Percentiles rank a stretch among this genome's conserved stretches.
These are phyloP conservation scores for Tetheella fluctuosa DNA, from an alignment of 2,888 invertebrate species.

Conservation along the genomic window DNA sequence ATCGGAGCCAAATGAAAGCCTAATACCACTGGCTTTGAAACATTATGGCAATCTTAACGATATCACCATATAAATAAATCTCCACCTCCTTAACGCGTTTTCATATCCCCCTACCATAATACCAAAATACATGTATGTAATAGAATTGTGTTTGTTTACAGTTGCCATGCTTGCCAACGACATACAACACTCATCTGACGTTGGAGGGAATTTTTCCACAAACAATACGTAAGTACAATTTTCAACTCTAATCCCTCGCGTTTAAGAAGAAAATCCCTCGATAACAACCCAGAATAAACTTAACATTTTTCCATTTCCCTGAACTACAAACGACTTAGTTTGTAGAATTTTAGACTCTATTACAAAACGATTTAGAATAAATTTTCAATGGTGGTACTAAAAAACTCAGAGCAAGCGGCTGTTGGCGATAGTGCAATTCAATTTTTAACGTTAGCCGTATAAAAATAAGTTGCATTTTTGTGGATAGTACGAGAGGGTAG, in stretches of 20 bases:
- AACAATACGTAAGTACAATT: constrained; percentile 50
- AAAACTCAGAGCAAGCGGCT: neutral
- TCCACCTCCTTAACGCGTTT: neutral
- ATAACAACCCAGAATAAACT: constrained; percentile 6
- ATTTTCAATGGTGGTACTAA: neutral
- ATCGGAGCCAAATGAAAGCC: too few species aligned
- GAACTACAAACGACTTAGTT: constrained; percentile 3
- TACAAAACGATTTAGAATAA: neutral
- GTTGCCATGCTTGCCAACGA: constrained; percentile 62
- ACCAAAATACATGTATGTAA: constrained; percentile 30
- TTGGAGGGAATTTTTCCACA: constrained; percentile 39
- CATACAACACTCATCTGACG: constrained; percentile 54
- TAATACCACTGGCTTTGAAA: neutral
- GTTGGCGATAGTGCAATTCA: neutral
- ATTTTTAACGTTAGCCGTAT: neutral
- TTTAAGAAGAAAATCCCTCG: constrained; percentile 22
- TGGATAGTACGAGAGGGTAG: constrained; percentile 26
- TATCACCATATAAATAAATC: neutral
- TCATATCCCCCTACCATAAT: neutral
- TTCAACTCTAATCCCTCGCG: constrained; percentile 34
- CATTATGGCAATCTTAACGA: neutral
- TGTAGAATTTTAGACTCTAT: constrained; percentile 2
- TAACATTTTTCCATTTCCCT: constrained; percentile 13
- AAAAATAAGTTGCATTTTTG: constrained; percentile 11
- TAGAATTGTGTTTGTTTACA: constrained; percentile 62